Conservation (phyloP, 2,113 vertebrate species). For the Chinchilla lanigera region DNA sequence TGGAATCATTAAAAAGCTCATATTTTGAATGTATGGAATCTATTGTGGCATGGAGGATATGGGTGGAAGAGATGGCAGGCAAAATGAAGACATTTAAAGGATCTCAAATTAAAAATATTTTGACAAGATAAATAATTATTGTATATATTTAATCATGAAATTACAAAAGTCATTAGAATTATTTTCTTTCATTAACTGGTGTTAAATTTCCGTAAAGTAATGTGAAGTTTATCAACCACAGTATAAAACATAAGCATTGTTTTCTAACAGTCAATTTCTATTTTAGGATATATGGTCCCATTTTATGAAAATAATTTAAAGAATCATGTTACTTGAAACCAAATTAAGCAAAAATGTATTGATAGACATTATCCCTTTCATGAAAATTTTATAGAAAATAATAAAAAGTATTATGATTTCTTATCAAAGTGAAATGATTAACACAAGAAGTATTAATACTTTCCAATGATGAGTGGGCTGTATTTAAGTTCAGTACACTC, state of each 20-base stretch:
- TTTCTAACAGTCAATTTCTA: not conserved
- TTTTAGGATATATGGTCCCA: not conserved
- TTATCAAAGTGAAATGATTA: not conserved
- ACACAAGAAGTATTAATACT: not conserved
- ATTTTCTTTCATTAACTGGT: not conserved
- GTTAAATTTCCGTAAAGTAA: not conserved
- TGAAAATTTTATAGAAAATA: not conserved
- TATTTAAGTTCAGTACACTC: not conserved
- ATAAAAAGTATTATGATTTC: not conserved
- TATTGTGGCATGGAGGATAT: fast-evolving
- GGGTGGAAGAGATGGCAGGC: fast-evolving
- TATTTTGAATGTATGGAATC: not conserved
- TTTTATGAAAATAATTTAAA: not conserved
- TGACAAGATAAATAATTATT: not conserved
- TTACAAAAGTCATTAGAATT: not conserved
- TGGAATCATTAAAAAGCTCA: not conserved
- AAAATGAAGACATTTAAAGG: not conserved
- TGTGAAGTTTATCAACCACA: not conserved
- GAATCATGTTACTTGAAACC: not conserved
- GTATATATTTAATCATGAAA: not conserved
- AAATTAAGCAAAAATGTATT: not conserved
- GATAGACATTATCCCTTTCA: not conserved
- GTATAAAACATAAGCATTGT: not conserved
- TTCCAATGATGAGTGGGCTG: not conserved
- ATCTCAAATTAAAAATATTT: not conserved